Conservation (phyloP, 2,888 invertebrate species). For the Drosophila mettleri region DNA sequence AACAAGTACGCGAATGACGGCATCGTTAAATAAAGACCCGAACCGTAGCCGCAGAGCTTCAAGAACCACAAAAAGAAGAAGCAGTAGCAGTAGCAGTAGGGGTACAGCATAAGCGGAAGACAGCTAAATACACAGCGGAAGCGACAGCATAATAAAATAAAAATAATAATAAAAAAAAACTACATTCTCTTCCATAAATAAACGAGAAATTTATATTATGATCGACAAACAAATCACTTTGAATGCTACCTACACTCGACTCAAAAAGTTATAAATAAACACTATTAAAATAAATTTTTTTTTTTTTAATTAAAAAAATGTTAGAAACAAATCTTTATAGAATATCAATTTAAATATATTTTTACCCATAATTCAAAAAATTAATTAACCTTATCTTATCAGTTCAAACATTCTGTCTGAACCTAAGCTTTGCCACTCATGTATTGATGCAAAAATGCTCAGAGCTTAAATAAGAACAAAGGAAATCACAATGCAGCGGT, state of each 20-base stretch:
- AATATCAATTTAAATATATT: too few species aligned
- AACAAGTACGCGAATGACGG: slow-evolving; percentile 55
- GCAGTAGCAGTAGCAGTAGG: slow-evolving; percentile 5
- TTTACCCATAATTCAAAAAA: too few species aligned
- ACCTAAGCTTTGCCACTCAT: neutral
- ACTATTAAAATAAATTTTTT: too few species aligned
- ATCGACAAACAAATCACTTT: slow-evolving; percentile 1
- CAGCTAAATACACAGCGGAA: slow-evolving; percentile 35
- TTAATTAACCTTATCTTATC: too few species aligned
- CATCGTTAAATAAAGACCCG: slow-evolving; percentile 40
- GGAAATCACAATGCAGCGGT: neutral
- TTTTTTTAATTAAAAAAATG: too few species aligned
- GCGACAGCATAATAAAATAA: slow-evolving; percentile 27
- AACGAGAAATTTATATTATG: slow-evolving; percentile 11
- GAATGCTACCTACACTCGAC: neutral
- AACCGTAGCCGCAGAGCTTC: slow-evolving; percentile 25
- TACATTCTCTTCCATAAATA: slow-evolving; percentile 29
- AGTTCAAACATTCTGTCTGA: too few species aligned
- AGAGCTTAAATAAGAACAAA: neutral
- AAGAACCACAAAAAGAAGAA: neutral
- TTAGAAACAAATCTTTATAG: too few species aligned
- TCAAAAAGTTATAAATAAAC: neutral
- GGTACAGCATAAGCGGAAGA: slow-evolving; percentile 32
- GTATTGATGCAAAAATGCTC: neutral
- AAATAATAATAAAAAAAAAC: slow-evolving; percentile 18